Percentiles rank a stretch among this genome's conserved stretches.
phyloP scores from a whole-genome alignment of 1,140 invertebrate species.

The Reticulitermes speratus region DNA sequence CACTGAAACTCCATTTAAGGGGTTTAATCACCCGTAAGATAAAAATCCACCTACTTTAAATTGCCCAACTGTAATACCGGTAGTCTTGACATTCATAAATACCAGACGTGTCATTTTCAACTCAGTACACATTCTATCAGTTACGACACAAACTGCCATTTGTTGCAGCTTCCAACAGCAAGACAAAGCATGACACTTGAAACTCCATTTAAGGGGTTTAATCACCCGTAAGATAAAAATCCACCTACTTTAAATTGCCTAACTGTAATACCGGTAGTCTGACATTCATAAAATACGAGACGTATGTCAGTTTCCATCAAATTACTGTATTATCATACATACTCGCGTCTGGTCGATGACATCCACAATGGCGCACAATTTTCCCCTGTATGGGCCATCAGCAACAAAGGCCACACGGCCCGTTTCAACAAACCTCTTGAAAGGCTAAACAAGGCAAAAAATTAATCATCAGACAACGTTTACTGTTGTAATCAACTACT shows the following conservation, averaged over 20 bases:
- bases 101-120: neutral
- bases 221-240: neutral
- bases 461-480: neutral
- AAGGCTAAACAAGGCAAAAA: slow-evolving; percentile 66
- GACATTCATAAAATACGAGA: no score
- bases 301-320: no score
- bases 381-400: slow-evolving; percentile 85
- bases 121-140: neutral
- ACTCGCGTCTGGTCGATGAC: slow-evolving; percentile 97
- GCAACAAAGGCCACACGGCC: slow-evolving; percentile 94
- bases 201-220: no score
- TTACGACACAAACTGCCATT: neutral
- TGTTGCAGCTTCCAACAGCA: neutral
- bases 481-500: no score
- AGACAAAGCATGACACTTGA: neutral
- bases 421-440: slow-evolving; percentile 92
- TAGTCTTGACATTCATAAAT: neutral
- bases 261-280: no score
- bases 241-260: neutral
- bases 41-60: neutral
- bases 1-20: neutral
- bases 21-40: neutral
- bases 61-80: no score
- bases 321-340: slow-evolving; percentile 45
- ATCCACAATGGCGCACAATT: slow-evolving; percentile 91